Percentiles rank a stretch among this genome's conserved stretches.
These are phyloP conservation scores for Pristis pectinata DNA, from an alignment of 2,797 vertebrate genomes.

Conservation along the genomic window DNA sequence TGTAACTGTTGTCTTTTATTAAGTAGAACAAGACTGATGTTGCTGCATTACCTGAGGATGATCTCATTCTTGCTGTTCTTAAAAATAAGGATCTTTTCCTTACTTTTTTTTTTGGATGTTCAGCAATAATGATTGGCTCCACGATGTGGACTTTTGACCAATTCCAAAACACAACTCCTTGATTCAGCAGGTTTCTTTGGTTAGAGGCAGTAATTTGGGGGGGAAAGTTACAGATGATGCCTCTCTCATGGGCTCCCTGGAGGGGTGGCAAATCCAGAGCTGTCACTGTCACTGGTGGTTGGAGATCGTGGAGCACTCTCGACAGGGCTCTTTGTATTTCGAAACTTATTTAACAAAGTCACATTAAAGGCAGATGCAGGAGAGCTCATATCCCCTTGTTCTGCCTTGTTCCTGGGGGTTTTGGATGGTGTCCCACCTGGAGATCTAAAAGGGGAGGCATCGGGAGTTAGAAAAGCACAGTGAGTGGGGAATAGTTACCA, in stretches of 20 bases:
- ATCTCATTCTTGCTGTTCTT: not conserved
- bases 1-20: not conserved
- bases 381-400: slow-evolving; percentile 22
- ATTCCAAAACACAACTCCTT: not conserved
- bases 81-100: not conserved
- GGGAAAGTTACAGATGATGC: too few species aligned
- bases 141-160: not conserved
- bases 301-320: not conserved
- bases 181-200: not conserved
- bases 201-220: not conserved
- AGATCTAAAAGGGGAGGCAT: slow-evolving; percentile 36
- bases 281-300: slow-evolving; percentile 38
- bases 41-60: not conserved
- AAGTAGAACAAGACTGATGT: not conserved
- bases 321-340: slow-evolving; percentile 38
- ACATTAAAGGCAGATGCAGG: slow-evolving; percentile 40
- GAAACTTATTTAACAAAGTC: slow-evolving; percentile 41
- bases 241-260: slow-evolving; percentile 37
- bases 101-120: not conserved
- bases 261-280: slow-evolving; percentile 39
- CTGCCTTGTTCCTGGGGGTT: not conserved
- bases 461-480: not conserved
- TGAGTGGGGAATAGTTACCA: too few species aligned
- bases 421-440: slow-evolving; percentile 42
- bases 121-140: not conserved